Evolutionary conservation across 2,113 vertebrate genomes (phyloP).

Genomic region (Psophia crepitans): DNA sequence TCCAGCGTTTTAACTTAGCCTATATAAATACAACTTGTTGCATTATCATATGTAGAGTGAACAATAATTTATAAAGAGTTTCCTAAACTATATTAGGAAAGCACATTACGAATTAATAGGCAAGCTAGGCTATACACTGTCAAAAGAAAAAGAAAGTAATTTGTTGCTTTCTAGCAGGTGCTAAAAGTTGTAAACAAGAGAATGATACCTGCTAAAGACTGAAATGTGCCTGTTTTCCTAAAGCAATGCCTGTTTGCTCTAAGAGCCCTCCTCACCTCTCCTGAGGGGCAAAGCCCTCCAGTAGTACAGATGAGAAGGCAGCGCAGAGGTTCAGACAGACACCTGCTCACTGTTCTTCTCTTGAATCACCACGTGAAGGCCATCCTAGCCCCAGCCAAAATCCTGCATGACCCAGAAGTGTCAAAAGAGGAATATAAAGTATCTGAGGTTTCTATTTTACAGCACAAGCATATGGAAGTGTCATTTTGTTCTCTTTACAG

Average conservation of each 20-base stretch:
- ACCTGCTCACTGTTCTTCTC: not conserved
- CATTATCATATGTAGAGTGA: not conserved
- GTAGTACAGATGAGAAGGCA: not conserved
- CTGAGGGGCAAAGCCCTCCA: rapidly evolving
- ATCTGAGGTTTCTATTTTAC: not conserved
- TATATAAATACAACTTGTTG: conserved; percentile 2
- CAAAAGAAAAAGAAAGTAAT: not conserved
- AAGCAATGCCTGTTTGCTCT: not conserved
- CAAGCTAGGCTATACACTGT: not conserved
- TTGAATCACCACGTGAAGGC: not conserved
- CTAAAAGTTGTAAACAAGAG: not conserved
- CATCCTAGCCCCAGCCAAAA: not conserved
- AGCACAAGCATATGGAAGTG: not conserved
- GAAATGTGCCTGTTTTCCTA: not conserved
- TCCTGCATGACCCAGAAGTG: not conserved
- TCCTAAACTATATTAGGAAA: conserved; percentile 19
- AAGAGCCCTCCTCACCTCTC: not conserved
- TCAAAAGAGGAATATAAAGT: not conserved
- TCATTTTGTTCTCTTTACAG: not conserved
- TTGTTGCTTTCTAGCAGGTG: conserved; percentile 33
- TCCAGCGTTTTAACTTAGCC: not conserved
- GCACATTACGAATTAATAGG: conserved; percentile 47
- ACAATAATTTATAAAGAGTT: conserved; percentile 19
- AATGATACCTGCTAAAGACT: not conserved
- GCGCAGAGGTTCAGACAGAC: not conserved